A percentile compares a stretch with the other conserved stretches of the same genome.
Evolutionary conservation across 1,140 invertebrate genomes (phyloP).

Genomic region (Ceratina australensis): DNA sequence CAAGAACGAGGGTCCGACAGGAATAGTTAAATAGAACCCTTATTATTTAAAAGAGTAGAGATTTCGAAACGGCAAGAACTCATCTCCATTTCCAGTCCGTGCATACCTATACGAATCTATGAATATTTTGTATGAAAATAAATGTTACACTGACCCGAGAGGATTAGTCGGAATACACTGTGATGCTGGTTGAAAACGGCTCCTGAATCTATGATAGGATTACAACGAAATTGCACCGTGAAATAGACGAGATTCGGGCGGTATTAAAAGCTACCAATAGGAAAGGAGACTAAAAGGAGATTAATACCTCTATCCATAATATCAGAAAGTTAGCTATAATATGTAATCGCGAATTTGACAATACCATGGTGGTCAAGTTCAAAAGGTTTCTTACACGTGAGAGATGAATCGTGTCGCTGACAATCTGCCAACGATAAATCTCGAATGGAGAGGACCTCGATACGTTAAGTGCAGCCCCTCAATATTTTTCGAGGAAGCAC

Average conservation of each 20-base stretch:
- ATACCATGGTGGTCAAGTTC: not conserved
- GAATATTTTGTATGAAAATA: no score
- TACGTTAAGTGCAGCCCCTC: not conserved
- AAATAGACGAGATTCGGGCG: no score
- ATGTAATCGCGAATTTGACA: constrained; percentile 22
- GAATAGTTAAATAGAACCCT: not conserved
- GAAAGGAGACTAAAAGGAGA: no score
- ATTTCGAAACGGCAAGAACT: not conserved
- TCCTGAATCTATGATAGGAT: no score
- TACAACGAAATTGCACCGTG: no score
- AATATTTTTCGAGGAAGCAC: not conserved
- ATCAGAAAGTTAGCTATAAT: no score
- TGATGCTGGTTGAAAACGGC: no score
- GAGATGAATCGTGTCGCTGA: constrained; percentile 10
- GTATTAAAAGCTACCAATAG: no score
- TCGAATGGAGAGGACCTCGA: not conserved
- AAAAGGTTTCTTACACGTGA: not conserved
- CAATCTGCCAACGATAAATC: constrained; percentile 12
- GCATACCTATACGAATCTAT: not conserved
- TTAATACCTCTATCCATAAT: no score
- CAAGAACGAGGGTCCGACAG: not conserved
- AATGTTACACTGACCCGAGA: not conserved
- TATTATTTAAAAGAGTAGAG: not conserved
- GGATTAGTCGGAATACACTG: not conserved
- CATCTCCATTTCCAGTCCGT: not conserved